Base-by-base conservation (phyloP, 2,113 vertebrate species). In the Hemibagrus wyckioides region DNA sequence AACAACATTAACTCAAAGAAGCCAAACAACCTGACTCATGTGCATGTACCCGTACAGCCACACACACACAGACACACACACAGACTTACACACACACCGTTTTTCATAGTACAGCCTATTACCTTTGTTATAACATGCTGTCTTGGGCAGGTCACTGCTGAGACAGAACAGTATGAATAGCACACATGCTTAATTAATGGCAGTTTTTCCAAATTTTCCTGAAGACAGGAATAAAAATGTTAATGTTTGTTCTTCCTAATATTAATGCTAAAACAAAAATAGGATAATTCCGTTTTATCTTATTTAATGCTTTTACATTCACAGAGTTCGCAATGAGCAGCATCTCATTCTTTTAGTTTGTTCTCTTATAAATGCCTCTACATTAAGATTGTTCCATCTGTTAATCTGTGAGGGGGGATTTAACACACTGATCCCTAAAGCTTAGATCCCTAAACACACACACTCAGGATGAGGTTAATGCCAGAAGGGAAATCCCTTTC, bases 341-440 rank as follows among this genome's bases (percentile, higher is more conserved):
- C 33, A 15, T 9, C 59, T 19, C 44, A 36, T 61, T 69, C 23
- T 80, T 54, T 25, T 61, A 69, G 21, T 67, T 39, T 63, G 41
- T 65, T 69, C 76, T 67, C 33, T 52, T 56, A 52, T 67, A 54
- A 65, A 56, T 86, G 44, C 33, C 76, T 86, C 59, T 80, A 67
- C 65, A 79, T 52, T 54, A 80, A 79, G 85, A 80, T 39, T 67
- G 85, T 39, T 80, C 85, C 85, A 86, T 80, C 48, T 52, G 44
- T 41, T 67, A 54, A 13, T 54, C 33, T 39, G 48, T 39, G 48
- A 54, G 14, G 82, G 76, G 85, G 61, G 28, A 44, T 67, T 67
- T 80, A 76, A 80, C 30, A 39, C 75, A 80, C 19, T 54, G 57
- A 36, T 80, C 73, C 41, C 44, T 65, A 36, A 71, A 52, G 80